phyloP scores from a whole-genome alignment of 2,888 invertebrate genomes.

The Hofmannophila pseudospretella region DNA sequence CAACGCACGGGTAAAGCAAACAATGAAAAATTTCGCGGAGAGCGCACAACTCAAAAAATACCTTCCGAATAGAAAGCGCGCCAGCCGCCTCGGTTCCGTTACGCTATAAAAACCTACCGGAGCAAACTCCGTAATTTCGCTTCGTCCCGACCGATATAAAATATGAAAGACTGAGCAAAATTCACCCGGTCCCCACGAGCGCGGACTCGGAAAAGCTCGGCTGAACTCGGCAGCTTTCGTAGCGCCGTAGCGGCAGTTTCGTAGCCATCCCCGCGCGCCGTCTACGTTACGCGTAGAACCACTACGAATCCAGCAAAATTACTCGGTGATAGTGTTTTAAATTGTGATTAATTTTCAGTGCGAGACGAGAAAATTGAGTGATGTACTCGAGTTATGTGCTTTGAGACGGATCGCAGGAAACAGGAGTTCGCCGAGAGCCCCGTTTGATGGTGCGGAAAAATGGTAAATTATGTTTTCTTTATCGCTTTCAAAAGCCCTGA shows the following conservation, averaged over 20 bases:
- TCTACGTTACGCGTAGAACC: constrained; percentile 34
- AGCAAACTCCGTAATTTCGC: constrained; percentile 73
- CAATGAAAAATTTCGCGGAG: constrained; percentile 58
- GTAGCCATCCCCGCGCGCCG: constrained; percentile 35
- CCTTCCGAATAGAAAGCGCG: constrained; percentile 54
- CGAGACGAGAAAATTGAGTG: constrained; percentile 28
- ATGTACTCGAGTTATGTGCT: constrained; percentile 51
- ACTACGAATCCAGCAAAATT: constrained; percentile 24
- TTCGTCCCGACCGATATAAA: constrained; percentile 69
- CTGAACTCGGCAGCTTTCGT: constrained; percentile 41
- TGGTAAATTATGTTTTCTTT: constrained; percentile 57
- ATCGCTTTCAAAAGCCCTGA: constrained; percentile 14
- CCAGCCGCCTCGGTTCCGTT: constrained; percentile 48
- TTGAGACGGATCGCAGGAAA: constrained; percentile 38
- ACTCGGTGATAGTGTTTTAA: constrained; percentile 53
- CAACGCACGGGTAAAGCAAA: constrained; percentile 49
- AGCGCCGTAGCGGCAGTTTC: constrained; percentile 69
- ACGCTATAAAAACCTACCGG: constrained; percentile 69
- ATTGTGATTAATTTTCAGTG: constrained; percentile 35
- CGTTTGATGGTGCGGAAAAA: constrained; percentile 64
- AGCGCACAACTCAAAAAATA: constrained; percentile 53
- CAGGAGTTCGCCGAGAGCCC: constrained; percentile 28
- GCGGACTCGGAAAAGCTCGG: constrained; percentile 43
- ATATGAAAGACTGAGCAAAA: constrained; percentile 74
- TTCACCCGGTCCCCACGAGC: constrained; percentile 49